Base-by-base conservation (phyloP, 2,797 vertebrate genomes). In the Stomatorhinus walkeri region DNA sequence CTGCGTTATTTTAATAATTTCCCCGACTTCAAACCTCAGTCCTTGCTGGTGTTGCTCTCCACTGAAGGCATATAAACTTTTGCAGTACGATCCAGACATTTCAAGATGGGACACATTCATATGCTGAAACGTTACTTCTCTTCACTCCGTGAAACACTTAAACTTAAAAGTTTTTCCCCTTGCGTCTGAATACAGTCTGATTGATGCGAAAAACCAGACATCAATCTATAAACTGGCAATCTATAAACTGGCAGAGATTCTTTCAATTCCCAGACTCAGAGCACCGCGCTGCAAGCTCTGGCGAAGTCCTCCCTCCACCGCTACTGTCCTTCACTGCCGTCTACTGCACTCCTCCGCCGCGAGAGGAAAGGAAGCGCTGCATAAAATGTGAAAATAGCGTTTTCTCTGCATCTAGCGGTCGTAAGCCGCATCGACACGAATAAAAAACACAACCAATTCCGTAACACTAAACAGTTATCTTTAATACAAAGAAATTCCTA, bases 11-110 rank as follows among this genome's bases (percentile, higher is more conserved):
- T 94, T 95, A 89, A 99, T 95, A 22, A 97, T 92, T 88, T 98
- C 98, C 32, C 98, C 98, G 6, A 96, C 96, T 59, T 96, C 94
- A 92, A 99, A 99, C 93, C 93, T 96, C 88, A 99, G 95, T 52
- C 98, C 98, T 91, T 97, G 97, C 89, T 96, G 95, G 92, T 98
- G 98, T 93, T 98, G 96, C 89, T 98, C 97, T 89, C 97, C 98
- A 89, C 95, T 96, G 94, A 98, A 99, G 56, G 96, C 95, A 94
- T 99, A 99, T 88, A 99, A 94, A 94, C 96, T 98, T 94, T 94
- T 95, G 92, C 97, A 98, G 92, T 94, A 96, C 0, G 94, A 94
- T 48, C 96, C 97, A 68, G 97, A 96, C 96, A 97, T 97, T 88
- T 88, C 92, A 88, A 87, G 87, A 68, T 91, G 87, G 61, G 48